Evolutionary conservation across 2,888 invertebrate genomes (phyloP).

Genomic region (Platycheirus albimanus): DNA sequence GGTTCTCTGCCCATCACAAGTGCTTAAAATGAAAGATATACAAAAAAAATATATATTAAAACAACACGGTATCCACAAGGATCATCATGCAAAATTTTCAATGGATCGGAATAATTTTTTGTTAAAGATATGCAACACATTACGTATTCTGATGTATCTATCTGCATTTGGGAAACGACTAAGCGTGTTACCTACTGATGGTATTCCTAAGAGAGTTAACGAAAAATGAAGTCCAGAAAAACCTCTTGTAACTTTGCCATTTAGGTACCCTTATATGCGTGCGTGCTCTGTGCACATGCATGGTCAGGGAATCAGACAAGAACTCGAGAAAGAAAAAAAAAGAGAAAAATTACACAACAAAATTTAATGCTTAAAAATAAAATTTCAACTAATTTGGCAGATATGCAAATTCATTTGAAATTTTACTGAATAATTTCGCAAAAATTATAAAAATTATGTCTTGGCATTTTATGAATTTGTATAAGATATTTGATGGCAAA

Average conservation of each 20-base stretch:
- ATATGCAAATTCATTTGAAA: slow-evolving; percentile 65
- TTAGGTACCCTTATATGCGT: slow-evolving; percentile 27
- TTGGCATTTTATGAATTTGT: background rate
- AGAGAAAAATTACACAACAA: slow-evolving; percentile 7
- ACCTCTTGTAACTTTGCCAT: background rate
- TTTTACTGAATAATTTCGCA: slow-evolving; percentile 54
- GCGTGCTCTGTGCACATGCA: slow-evolving; percentile 57
- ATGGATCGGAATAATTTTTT: slow-evolving; percentile 42
- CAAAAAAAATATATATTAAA: slow-evolving; percentile 12
- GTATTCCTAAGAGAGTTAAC: slow-evolving; percentile 40
- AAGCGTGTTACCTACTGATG: slow-evolving; percentile 65
- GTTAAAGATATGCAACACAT: slow-evolving; percentile 74
- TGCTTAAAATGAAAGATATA: slow-evolving; percentile 27
- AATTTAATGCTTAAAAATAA: slow-evolving; percentile 55
- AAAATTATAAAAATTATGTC: slow-evolving; percentile 26
- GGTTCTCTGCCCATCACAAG: slow-evolving; percentile 69
- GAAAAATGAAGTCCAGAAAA: slow-evolving; percentile 44
- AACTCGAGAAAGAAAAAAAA: slow-evolving; percentile 5
- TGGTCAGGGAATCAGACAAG: slow-evolving; percentile 67
- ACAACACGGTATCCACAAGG: slow-evolving; percentile 63
- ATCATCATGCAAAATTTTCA: slow-evolving; percentile 70
- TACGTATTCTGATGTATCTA: slow-evolving; percentile 74
- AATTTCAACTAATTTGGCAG: slow-evolving; percentile 69
- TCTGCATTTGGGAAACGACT: slow-evolving; percentile 67
- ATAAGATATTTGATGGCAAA: too few relatives aligned